Evolutionary conservation across 2,797 vertebrate species (phyloP).

Genomic region (Neosilurus hyrtlii): DNA sequence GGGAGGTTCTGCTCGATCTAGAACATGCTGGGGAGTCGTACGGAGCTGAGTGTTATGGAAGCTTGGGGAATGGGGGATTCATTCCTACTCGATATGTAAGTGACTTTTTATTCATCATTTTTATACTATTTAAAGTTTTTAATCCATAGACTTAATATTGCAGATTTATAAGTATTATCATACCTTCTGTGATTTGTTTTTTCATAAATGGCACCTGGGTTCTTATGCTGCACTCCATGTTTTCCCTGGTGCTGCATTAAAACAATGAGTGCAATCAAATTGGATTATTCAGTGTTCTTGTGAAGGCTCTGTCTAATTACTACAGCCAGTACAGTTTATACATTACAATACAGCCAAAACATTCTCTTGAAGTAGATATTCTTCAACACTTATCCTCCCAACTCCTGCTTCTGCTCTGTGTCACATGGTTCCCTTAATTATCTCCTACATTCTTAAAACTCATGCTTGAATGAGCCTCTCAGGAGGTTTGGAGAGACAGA

Average conservation of each 20-base stretch:
- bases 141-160: neutral
- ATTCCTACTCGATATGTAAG: slow-evolving; percentile 74
- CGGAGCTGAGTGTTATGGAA: slow-evolving; percentile 68
- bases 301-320: slow-evolving; percentile 3
- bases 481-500: neutral
- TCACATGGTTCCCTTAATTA: slow-evolving; percentile 7
- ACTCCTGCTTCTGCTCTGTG: neutral
- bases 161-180: neutral
- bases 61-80: slow-evolving; percentile 69
- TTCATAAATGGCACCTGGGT: neutral
- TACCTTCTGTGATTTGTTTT: neutral
- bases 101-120: slow-evolving; percentile 16
- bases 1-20: slow-evolving; percentile 73
- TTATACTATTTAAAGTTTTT: neutral
- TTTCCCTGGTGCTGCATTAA: slow-evolving; percentile 24
- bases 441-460: neutral
- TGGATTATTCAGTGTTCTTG: slow-evolving; percentile 1
- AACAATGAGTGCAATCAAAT: slow-evolving; percentile 4
- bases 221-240: neutral
- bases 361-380: slow-evolving; percentile 1
- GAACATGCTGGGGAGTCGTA: slow-evolving; percentile 62
- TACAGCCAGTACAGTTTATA: slow-evolving; percentile 8
- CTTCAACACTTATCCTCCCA: slow-evolving; percentile 5
- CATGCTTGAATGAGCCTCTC: slow-evolving; percentile 2
- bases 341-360: neutral